Evolutionary conservation across 2,888 invertebrate genomes (phyloP).

Genomic region (Linnaemya tessellans): DNA sequence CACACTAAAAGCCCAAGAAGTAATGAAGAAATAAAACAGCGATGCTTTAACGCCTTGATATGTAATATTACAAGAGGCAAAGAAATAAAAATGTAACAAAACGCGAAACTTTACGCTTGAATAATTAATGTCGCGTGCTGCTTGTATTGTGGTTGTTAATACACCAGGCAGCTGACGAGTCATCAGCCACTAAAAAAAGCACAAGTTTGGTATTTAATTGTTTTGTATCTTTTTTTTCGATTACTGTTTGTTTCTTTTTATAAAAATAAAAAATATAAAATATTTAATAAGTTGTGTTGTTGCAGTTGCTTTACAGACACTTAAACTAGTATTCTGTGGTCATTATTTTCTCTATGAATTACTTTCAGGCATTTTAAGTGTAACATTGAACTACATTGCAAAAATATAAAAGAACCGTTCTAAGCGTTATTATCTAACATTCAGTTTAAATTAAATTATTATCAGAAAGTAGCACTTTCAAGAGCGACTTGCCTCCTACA

Average conservation of each 20-base stretch:
- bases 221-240: constrained; percentile 34
- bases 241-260: constrained; percentile 16
- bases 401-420: constrained; percentile 40
- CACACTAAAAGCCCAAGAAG: background rate
- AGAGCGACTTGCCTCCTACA: background rate
- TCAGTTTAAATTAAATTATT: background rate
- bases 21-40: constrained; percentile 6
- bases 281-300: constrained; percentile 28
- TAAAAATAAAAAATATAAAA: background rate
- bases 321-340: constrained; percentile 21
- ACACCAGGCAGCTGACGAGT: constrained; percentile 41
- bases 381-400: constrained; percentile 62
- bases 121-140: constrained; percentile 74
- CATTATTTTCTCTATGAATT: constrained; percentile 50
- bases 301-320: constrained; percentile 15
- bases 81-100: constrained; percentile 7
- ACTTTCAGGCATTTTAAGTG: constrained; percentile 39
- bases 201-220: constrained; percentile 28
- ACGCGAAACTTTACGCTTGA: constrained; percentile 71
- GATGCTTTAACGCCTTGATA: constrained; percentile 32
- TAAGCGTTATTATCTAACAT: constrained; percentile 11
- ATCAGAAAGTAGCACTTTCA: background rate
- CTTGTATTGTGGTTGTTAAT: constrained; percentile 42
- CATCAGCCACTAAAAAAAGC: constrained; percentile 21
- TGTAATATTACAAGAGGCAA: constrained; percentile 31